phyloP scores from a whole-genome alignment of 2,888 invertebrate species.

The Boloria euphrosyne region DNA sequence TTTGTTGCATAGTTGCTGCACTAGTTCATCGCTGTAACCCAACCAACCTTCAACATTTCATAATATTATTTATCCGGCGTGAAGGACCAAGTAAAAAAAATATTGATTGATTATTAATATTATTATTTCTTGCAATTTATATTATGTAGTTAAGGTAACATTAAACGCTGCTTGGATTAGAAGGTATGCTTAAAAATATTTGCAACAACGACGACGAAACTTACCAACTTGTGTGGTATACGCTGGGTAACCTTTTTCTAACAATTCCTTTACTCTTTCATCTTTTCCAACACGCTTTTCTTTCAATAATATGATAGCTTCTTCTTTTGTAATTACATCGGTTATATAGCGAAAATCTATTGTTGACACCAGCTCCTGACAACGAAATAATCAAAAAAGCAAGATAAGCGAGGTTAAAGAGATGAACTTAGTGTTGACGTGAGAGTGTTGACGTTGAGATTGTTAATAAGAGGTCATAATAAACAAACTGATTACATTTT shows the following conservation, averaged over 20 bases:
- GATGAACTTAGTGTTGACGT: constrained; percentile 23
- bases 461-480: constrained; percentile 23
- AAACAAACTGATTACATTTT: not conserved
- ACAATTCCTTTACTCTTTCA: constrained; percentile 84
- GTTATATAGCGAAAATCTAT: constrained; percentile 94
- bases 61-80: not conserved
- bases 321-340: constrained; percentile 91
- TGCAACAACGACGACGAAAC: constrained; percentile 32
- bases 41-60: constrained; percentile 86
- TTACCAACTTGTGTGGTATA: constrained; percentile 92
- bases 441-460: constrained; percentile 6
- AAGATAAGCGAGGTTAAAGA: constrained; percentile 25
- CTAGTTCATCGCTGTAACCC: constrained; percentile 90
- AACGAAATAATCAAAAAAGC: constrained; percentile 24
- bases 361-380: constrained; percentile 87
- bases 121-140: no score
- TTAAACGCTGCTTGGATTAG: no score
- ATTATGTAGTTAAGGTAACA: no score
- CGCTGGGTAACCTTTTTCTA: constrained; percentile 89
- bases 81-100: not conserved
- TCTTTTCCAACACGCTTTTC: constrained; percentile 81
- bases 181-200: no score
- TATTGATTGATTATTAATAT: no score
- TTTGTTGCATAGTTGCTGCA: constrained; percentile 86
- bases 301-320: constrained; percentile 88